Evolutionary conservation across 2,888 invertebrate genomes (phyloP), one percentile per base, ranked within the genome.

Genomic region (Drosophila paracracens): DNA sequence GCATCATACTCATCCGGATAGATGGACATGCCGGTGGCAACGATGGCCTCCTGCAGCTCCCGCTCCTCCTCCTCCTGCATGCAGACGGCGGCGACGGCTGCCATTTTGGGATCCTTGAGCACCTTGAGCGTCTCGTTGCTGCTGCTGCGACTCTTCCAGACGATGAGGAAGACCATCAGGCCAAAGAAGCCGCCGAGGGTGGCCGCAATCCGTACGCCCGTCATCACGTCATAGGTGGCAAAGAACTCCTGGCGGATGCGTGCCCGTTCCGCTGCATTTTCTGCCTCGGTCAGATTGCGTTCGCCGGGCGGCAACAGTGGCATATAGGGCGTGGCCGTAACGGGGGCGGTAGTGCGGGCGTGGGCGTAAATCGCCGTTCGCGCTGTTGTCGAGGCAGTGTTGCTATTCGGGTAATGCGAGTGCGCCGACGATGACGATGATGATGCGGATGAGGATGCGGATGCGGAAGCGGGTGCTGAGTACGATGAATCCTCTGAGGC

Each of bases 191-290:
- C 97, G 89, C 98, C 97, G 61, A 98, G 94, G 4, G 98, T 98
- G 84, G 97, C 97, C 85, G 98, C 98, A 93, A 98, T 98, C 81
- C 98, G 95, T 79, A 98, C 96, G 81, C 98, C 98, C 89, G 98
- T 98, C 97, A 97, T 98, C 93, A 97, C 97, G 94, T 98, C 97
- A 94, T 98, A 98, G 43, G 97, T 97, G 89, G 96, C 96, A 94
- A 97, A 97, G 94, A 97, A 98, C 92, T 97, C 96, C 89, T 96
- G 94, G 91, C 96, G 96, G 89, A 96, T 94, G 90, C 95, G 95
- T 92, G 96, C 96, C 65, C 96, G 94, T 88, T 96, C 95, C 84
- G 94, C 94, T 6, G 91, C 91, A 74, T 91, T 85, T 75, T 91
- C 91, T 31, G 91, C 91, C 56, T 85, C 84, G 40, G 90, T 89